phyloP scores from a whole-genome alignment of 2,888 invertebrate species.

The Andrena hattorfiana region DNA sequence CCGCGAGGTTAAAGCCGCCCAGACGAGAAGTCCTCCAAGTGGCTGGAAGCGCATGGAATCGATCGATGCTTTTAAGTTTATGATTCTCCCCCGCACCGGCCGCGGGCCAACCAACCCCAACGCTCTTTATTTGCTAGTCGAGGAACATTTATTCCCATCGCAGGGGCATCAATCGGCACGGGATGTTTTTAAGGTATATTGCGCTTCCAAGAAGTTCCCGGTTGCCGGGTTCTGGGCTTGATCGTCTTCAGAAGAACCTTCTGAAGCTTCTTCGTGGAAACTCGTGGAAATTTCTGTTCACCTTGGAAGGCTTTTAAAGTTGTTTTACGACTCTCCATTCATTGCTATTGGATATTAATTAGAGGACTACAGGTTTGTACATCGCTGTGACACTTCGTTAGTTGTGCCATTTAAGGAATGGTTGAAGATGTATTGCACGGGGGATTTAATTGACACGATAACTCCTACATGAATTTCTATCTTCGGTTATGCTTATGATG shows the following conservation, averaged over 20 bases:
- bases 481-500: too few relatives aligned
- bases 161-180: background rate
- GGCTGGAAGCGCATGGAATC: conserved; percentile 35
- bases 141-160: conserved; percentile 44
- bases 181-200: conserved; percentile 41
- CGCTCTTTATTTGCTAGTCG: conserved; percentile 35
- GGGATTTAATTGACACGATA: too few relatives aligned
- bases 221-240: conserved; percentile 21
- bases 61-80: conserved; percentile 60
- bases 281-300: conserved; percentile 13
- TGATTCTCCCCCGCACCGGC: conserved; percentile 24
- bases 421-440: too few relatives aligned
- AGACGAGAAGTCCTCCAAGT: conserved; percentile 57
- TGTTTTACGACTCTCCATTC: background rate
- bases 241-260: conserved; percentile 1
- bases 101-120: conserved; percentile 4
- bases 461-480: too few relatives aligned
- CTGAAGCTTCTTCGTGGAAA: background rate
- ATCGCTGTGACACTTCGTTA: too few relatives aligned
- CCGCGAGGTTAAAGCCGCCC: conserved; percentile 64
- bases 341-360: background rate
- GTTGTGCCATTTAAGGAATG: too few relatives aligned
- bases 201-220: conserved; percentile 3
- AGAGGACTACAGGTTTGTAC: background rate
- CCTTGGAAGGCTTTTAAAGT: background rate